phyloP scores from a whole-genome alignment of 2,888 invertebrate species.

The Scelioninae gen. 2 region DNA sequence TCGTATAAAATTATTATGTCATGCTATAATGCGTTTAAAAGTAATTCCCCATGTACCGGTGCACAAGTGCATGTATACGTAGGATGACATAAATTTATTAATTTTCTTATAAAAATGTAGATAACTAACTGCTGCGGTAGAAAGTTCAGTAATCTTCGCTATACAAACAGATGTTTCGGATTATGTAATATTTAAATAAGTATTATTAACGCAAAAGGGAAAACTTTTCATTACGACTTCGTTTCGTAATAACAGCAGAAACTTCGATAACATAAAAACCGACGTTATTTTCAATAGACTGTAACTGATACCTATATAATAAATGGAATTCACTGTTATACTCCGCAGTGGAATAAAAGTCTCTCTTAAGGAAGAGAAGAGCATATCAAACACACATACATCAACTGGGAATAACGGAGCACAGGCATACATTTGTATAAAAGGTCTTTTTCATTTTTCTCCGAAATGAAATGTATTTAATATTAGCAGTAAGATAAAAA shows the following conservation, averaged over 20 bases:
- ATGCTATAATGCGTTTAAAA: neutral
- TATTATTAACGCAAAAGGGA: conserved; percentile 1
- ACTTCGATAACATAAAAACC: conserved; percentile 18
- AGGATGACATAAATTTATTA: no score
- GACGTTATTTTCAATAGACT: conserved; percentile 36
- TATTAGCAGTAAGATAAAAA: conserved; percentile 15
- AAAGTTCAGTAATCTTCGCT: no score
- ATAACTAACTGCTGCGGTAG: no score
- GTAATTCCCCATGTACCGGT: no score
- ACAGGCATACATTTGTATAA: conserved; percentile 25
- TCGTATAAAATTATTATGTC: neutral
- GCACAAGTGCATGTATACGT: no score
- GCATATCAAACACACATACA: conserved; percentile 46
- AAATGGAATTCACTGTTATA: conserved; percentile 41
- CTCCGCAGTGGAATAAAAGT: conserved; percentile 38
- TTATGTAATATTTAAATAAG: neutral
- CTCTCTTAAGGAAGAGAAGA: conserved; percentile 34
- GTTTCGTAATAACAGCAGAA: conserved; percentile 24
- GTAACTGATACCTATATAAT: conserved; percentile 43
- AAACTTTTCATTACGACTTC: neutral
- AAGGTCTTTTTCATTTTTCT: conserved; percentile 24
- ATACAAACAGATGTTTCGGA: no score
- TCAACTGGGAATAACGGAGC: conserved; percentile 35
- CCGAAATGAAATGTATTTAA: conserved; percentile 23
- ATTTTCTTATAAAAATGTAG: neutral